Percentiles rank a stretch among this genome's conserved stretches.
Evolutionary conservation across 2,888 invertebrate species (phyloP).

Genomic region (Pachliopta kotzebuea): DNA sequence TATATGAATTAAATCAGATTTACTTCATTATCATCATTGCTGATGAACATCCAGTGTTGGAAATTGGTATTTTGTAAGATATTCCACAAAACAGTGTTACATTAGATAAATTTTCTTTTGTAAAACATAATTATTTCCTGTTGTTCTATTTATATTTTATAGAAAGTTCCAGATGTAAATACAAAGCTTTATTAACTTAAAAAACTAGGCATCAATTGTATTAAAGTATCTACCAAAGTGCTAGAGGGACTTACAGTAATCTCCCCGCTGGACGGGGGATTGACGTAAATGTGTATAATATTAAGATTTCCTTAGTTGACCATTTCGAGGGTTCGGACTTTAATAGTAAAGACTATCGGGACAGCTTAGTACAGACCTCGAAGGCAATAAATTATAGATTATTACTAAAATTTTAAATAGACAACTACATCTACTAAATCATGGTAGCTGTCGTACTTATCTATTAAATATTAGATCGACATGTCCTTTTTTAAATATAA

Average conservation of each 20-base stretch:
- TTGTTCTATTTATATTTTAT: too few species aligned
- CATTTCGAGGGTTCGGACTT: not conserved
- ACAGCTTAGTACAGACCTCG: not conserved
- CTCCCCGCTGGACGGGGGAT: not conserved
- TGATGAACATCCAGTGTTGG: too few species aligned
- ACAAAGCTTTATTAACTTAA: not conserved
- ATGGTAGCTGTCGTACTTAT: not conserved
- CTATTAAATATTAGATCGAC: not conserved
- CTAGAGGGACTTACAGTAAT: slow-evolving; percentile 1
- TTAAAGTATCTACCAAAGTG: not conserved
- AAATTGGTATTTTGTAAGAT: too few species aligned
- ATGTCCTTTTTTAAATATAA: not conserved
- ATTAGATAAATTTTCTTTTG: too few species aligned
- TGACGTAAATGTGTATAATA: slow-evolving; percentile 2
- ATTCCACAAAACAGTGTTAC: too few species aligned
- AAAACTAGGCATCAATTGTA: slow-evolving; percentile 1
- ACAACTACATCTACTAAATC: too few species aligned
- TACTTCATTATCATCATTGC: too few species aligned
- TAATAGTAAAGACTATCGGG: not conserved
- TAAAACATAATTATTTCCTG: too few species aligned
- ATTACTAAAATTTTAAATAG: not conserved
- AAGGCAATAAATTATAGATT: not conserved
- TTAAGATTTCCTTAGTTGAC: not conserved
- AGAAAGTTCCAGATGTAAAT: not conserved
- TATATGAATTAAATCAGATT: too few species aligned